A percentile compares a stretch with the other conserved stretches of the same genome.
phyloP scores from a whole-genome alignment of 1,140 invertebrate genomes.

The Temnothorax curvispinosus region DNA sequence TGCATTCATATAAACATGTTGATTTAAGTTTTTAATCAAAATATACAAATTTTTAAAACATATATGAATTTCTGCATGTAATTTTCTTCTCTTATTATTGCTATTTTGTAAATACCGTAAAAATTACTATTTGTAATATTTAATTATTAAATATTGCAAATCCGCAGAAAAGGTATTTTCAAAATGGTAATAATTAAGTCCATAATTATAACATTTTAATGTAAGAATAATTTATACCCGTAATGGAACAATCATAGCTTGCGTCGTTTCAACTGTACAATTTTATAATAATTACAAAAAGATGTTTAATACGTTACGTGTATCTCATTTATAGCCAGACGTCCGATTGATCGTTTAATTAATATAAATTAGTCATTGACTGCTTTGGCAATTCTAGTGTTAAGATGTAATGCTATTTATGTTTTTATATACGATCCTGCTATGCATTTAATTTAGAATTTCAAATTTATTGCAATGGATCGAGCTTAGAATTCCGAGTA shows the following conservation, averaged over 20 bases:
- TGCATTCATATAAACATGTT: background rate
- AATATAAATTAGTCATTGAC: background rate
- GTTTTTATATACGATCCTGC: background rate
- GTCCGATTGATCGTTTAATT: background rate
- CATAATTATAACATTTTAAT: background rate
- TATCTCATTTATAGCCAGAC: background rate
- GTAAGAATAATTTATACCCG: background rate
- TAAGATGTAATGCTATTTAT: background rate
- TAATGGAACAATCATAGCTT: background rate
- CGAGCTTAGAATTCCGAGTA: slow-evolving; percentile 57
- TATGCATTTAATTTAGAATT: slow-evolving; percentile 54
- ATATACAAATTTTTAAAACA: background rate
- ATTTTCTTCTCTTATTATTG: background rate
- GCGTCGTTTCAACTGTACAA: background rate
- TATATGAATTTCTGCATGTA: background rate
- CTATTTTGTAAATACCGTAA: background rate
- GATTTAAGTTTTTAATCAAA: slow-evolving; percentile 16
- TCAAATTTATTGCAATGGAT: slow-evolving; percentile 53
- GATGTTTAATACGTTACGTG: background rate
- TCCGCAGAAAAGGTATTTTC: no score
- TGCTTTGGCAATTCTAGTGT: background rate
- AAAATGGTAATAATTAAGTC: background rate
- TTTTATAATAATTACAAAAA: background rate
- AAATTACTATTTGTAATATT: no score
- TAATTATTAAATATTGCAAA: no score